Base-by-base conservation (phyloP, 2,113 vertebrate genomes). In the Otis tarda region DNA sequence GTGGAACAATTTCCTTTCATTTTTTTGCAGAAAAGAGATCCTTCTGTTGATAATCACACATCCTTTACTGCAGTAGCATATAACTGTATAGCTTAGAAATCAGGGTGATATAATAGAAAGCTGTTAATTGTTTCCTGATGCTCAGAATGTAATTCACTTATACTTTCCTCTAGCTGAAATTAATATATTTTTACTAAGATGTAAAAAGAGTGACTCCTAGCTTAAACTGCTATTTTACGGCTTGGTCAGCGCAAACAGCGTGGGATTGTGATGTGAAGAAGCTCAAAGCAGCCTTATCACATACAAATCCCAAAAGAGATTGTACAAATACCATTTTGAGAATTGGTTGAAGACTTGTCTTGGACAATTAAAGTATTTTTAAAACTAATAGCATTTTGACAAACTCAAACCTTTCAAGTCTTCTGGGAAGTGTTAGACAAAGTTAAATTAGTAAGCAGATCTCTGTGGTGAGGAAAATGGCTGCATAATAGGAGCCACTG, bases 121-220 rank as follows among this genome's bases (percentile, higher is more conserved):
- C 69, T 93, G 86, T 93, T 96, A 92, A 94, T 95, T 96, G 53
- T 92, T 97, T 97, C 90, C 90, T 87, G 73, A 53, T 75, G 60
- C 49, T 96, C 53, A 94, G 83, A 80, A 93, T 89, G 74, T 84
- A 91, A 90, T 84, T 96, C 93, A 76, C 53, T 93, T 93, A 69
- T 14, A 68, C 41, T 94, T 95, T 71, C 33, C 28, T 83, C 65
- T 85, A n/a, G 39, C 19, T 91, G 45, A 86, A 68, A 81, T 59
- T 19, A 53, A 86, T 83, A 86, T 68, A 57, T 74, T 81, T 94
- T 93, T 89, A 79, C 43, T 68, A 45, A 75, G 41, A 87, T 35
- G 3, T 56, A 70, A 73, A 84, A 82, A 31, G 57, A 84, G 21
- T 59, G 87, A 56, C 43, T 90, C 20, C 28, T 52, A 35, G 3